Percentiles rank a stretch among this genome's conserved stretches.
phyloP scores from a whole-genome alignment of 2,797 vertebrate genomes.

The Anniella stebbinsi region DNA sequence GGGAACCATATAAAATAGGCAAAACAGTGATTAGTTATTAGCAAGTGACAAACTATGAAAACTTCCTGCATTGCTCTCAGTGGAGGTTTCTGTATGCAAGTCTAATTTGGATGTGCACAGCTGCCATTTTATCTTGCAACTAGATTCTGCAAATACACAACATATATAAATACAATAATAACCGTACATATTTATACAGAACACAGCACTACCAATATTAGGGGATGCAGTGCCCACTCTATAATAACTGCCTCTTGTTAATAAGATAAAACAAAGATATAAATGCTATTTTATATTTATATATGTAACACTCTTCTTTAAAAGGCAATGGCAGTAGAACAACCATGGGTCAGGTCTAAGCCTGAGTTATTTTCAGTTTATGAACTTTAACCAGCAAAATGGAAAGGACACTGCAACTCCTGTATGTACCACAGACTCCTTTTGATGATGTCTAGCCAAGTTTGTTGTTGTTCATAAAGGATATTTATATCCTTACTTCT shows the following conservation, averaged over 20 bases:
- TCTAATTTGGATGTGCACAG: constrained; percentile 54
- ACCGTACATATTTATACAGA: constrained; percentile 75
- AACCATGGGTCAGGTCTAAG: constrained; percentile 47
- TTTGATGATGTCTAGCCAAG: constrained; percentile 28
- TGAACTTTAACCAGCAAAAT: constrained; percentile 12
- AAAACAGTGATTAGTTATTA: not conserved
- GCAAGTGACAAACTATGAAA: not conserved
- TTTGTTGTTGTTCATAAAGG: constrained; percentile 16
- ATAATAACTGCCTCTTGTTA: constrained; percentile 57
- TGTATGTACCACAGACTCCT: constrained; percentile 34
- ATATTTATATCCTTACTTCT: constrained; percentile 17
- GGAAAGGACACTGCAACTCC: constrained; percentile 45
- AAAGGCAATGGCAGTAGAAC: constrained; percentile 46
- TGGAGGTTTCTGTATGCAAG: constrained; percentile 14
- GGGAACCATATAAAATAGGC: not conserved
- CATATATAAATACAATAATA: constrained; percentile 71
- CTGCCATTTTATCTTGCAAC: constrained; percentile 67
- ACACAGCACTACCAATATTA: constrained; percentile 61
- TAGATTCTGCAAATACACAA: constrained; percentile 65
- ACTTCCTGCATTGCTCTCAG: constrained; percentile 9
- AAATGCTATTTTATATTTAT: constrained; percentile 59
- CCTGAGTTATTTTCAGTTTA: constrained; percentile 20
- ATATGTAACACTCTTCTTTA: constrained; percentile 56
- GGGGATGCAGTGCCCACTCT: constrained; percentile 59
- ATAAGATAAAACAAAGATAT: constrained; percentile 64